Evolutionary conservation across 2,797 vertebrate species (phyloP), one percentile per base, ranked within the genome.

Genomic region (Triplophysa bombifrons): DNA sequence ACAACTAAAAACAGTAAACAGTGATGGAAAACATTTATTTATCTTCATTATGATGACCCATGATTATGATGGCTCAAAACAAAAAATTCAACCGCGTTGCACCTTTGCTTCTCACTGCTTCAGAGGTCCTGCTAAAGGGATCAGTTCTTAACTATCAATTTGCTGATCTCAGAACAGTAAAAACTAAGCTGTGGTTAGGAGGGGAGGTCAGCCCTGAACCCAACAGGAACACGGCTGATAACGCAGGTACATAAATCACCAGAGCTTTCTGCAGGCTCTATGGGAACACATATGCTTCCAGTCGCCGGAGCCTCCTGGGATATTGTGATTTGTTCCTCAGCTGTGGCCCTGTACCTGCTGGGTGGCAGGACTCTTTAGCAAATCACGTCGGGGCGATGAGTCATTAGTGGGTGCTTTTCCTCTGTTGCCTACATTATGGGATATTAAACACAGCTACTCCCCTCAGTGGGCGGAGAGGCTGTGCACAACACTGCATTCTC

Each of bases 321-420:
- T 75, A 41, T 34, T 50, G 27, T 82, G 82, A 85, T 87, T 84
- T 70, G 63, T 81, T 84, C 82, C 67, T 84, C 88, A 87, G 85
- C 86, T 88, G 70, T 50, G 60, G 58, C 60, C 27, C 77, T 53
- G 80, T 84, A 88, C 89, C 89, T 88, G 83, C 85, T 76, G 51
- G 58, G 78, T 44, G 81, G 55, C 60, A 4, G 70, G 65, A n/a
- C 71, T 78, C 60, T 69, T 78, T 38, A 55, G 71, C 55, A 56
- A 80, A 44, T 51, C 60, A 22, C 27, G 71, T 78, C 74, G 30
- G 61, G 53, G 44, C 20, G 75, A 67, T 84, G 80, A 80, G 78
- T 85, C 86, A 84, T 81, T 34, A 44, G 72, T 27, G 69, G 76
- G 66, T 56, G 77, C 72, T 61, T 64, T 65, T 75, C 53, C 75